phyloP scores from a whole-genome alignment of 2,888 invertebrate species.

The Chrysina gloriosa region DNA sequence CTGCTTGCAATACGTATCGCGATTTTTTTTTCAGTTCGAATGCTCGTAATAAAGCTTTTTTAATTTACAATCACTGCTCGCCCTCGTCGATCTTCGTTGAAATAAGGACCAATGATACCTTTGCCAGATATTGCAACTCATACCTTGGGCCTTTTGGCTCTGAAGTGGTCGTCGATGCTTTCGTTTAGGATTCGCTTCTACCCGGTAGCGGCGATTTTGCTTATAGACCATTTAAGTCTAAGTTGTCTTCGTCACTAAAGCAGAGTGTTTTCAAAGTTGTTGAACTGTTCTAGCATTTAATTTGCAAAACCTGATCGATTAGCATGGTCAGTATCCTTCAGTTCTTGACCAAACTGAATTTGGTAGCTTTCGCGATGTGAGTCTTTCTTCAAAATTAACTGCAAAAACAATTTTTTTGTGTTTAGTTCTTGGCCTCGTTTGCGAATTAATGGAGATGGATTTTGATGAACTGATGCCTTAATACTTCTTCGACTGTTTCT shows the following conservation, averaged over 20 bases:
- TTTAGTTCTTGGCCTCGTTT: not conserved
- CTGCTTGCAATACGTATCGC: no score
- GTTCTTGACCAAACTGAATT: not conserved
- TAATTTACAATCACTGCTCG: not conserved
- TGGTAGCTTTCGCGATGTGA: not conserved
- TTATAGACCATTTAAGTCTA: not conserved
- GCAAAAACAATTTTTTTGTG: not conserved
- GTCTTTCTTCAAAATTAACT: not conserved
- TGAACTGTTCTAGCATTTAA: not conserved
- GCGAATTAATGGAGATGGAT: slow-evolving; percentile 14
- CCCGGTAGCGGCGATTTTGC: not conserved
- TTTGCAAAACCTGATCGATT: not conserved
- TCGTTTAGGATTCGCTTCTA: not conserved
- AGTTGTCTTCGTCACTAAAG: slow-evolving; percentile 2
- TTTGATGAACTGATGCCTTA: slow-evolving; percentile 9
- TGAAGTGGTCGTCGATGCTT: slow-evolving; percentile 15
- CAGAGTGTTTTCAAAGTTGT: slow-evolving; percentile 1
- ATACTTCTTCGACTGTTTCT: slow-evolving; percentile 19
- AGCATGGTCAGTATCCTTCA: not conserved
- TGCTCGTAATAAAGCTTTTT: no score
- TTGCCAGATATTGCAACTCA: slow-evolving; percentile 19
- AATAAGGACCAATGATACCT: slow-evolving; percentile 7
- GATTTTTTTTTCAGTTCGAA: no score
- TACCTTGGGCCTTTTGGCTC: slow-evolving; percentile 1
- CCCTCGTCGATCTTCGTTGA: not conserved